Conservation (phyloP, 2,113 vertebrate species). For the Reinhardtius hippoglossoides region DNA sequence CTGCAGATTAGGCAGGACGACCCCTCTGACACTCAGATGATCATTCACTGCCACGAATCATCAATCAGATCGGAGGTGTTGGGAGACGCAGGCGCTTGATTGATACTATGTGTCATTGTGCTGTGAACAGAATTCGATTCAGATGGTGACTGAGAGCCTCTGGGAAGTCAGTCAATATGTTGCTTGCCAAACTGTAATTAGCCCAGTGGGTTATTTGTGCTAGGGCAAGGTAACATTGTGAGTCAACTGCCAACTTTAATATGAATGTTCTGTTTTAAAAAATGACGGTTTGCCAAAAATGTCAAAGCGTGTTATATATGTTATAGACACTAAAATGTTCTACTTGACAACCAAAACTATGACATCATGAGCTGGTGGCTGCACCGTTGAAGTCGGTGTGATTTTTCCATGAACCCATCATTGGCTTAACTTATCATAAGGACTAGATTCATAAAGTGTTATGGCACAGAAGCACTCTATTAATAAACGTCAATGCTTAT, state of each 20-base stretch:
- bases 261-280: conserved; percentile 26
- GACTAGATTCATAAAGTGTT: conserved; percentile 1
- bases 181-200: conserved; percentile 73
- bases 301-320: not conserved
- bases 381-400: too few species aligned
- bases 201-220: conserved; percentile 49
- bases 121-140: conserved; percentile 73
- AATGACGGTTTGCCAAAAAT: conserved; percentile 31
- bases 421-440: not conserved
- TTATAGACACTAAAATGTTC: not conserved
- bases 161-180: conserved; percentile 72
- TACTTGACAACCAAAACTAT: not conserved
- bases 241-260: conserved; percentile 53
- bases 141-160: conserved; percentile 63
- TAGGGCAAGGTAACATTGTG: conserved; percentile 52
- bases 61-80: conserved; percentile 70
- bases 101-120: conserved; percentile 74
- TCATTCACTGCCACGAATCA: conserved; percentile 73
- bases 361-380: too few species aligned
- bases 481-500: conserved; percentile 20
- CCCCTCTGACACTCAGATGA: conserved; percentile 57
- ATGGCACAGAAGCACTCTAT: not conserved
- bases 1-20: conserved; percentile 54
- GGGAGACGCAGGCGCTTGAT: conserved; percentile 63
- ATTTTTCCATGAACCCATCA: not conserved